Base-by-base conservation (phyloP, 2,888 invertebrate genomes). In the Arrhopalites spinosus region DNA sequence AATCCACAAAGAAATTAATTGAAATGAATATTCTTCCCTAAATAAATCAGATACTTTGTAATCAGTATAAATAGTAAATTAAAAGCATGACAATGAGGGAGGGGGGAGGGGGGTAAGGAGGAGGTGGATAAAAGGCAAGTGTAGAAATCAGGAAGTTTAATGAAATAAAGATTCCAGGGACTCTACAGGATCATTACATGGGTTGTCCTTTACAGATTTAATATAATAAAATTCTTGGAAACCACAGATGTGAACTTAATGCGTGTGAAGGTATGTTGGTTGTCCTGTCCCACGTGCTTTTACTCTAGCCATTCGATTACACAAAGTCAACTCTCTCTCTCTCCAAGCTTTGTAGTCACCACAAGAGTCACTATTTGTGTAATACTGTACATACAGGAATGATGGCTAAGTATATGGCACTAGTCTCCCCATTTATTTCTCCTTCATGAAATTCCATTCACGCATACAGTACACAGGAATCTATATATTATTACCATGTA, bases 91-190 rank as follows among this genome's bases (percentile, higher is more conserved):
- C 36, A 36, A 36, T 36, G 5, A 36, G 11, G 25, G 68, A 25
- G 11, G 45, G n/a, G 47, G 20, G 50, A 47, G 50, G 23, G n/a
- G 47, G 50, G 29, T 13, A 7, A 29, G 47, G 43, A 50, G 25
- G n/a, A 25, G 45, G 17, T 25, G 29, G 45, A 50, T 7, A 15
- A 5, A 56, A 23, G 3, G 17, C 11, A 27, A 45, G 29, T 15
- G 50, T 29, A 53, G 64, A 64, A 69, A 69, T 69, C 2, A 71
- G 71, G 36, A 69, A 69, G 56, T 71, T 71, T 71, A 71, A 71
- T 71, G 71, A 71, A 59, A 71, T 59, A 71, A 71, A 71, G 36
- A 71, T 71, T 71, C 71, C 71, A 71, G 71, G 36, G 59, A 59
- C 71, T 56, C 70, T 56, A 70, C 70, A 70, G 70, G 59, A 61